Base-by-base conservation (phyloP, 2,113 vertebrate species). In the Rafetus swinhoei region DNA sequence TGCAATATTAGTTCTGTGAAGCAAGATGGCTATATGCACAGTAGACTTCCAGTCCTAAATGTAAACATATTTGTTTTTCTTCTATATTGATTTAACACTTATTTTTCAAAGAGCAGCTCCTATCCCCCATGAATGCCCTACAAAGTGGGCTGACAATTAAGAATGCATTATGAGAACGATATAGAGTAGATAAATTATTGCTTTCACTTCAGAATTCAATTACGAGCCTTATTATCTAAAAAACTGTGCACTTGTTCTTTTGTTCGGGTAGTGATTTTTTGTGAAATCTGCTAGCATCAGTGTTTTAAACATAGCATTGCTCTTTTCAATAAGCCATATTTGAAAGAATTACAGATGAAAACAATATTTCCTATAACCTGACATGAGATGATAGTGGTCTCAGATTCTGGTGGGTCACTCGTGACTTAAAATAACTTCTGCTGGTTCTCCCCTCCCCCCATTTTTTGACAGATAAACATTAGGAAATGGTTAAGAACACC, bases 341-440 rank as follows among this genome's bases (percentile, higher is more conserved):
- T 95, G 77, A 12, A 77, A 92, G 53, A 93, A 95, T 82, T 92
- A 35, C 81, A 80, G 45, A 50, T 81, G 87, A 95, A 91, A 84
- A 50, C 27, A 45, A 82, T 88, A 90, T 94, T 95, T 97, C 85
- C 52, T n/a, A 35, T 85, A 87, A 88, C 21, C 12, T 88, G 54
- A 79, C 59, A 69, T 83, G 39, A 94, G 84, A 59, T 22, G 56
- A 62, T 62, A 86, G 79, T 86, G 77, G 69, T 81, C 32, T 94
- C 59, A 77, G 55, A 87, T 29, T 88, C 77, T 62, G 50, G 4
- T 89, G 91, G 59, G 56, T 93, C 79, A 85, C 53, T 92, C 19
- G 50, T n/a, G 77, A 65, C 52, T 93, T 85, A 85, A 92, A 93
- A 81, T 94, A 94, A 91, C 80, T 92, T 82, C 16, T 50, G 45